Conservation (phyloP, 2,888 invertebrate genomes). For the Morpho achilles region DNA sequence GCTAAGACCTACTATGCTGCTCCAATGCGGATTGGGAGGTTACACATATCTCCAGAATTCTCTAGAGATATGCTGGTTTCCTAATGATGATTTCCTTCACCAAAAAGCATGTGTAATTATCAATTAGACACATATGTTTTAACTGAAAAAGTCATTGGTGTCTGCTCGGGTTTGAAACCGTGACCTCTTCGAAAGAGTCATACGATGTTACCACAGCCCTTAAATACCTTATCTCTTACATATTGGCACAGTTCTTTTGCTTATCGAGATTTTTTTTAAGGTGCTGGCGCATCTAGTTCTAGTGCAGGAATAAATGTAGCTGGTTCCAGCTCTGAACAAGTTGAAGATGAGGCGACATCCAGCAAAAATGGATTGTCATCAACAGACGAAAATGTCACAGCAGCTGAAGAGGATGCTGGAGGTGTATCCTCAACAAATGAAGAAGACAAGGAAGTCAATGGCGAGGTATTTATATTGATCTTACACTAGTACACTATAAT, state of each 20-base stretch:
- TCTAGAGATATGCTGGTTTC: too few relatives aligned
- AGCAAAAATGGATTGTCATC: constrained; percentile 52
- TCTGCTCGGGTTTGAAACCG: too few relatives aligned
- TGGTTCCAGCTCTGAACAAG: constrained; percentile 59
- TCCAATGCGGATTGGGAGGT: too few relatives aligned
- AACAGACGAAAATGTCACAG: constrained; percentile 33
- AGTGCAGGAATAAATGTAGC: constrained; percentile 54
- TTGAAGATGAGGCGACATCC: constrained; percentile 49
- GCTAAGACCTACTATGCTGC: too few relatives aligned
- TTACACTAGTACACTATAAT: too few relatives aligned
- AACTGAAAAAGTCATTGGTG: too few relatives aligned
- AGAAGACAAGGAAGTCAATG: constrained; percentile 64
- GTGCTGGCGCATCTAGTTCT: constrained; percentile 53
- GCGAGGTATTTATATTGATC: constrained; percentile 48
- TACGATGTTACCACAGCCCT: not conserved
- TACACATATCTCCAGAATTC: too few relatives aligned
- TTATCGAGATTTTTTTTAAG: constrained; percentile 26
- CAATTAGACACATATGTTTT: too few relatives aligned
- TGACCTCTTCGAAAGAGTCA: too few relatives aligned
- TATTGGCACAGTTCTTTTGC: not conserved
- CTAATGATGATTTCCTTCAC: too few relatives aligned
- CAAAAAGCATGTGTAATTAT: too few relatives aligned
- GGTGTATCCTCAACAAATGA: constrained; percentile 74
- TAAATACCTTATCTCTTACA: not conserved
- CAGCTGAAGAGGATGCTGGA: constrained; percentile 61